Evolutionary conservation across 1,140 invertebrate species (phyloP).

Genomic region (Megalopta genalis): DNA sequence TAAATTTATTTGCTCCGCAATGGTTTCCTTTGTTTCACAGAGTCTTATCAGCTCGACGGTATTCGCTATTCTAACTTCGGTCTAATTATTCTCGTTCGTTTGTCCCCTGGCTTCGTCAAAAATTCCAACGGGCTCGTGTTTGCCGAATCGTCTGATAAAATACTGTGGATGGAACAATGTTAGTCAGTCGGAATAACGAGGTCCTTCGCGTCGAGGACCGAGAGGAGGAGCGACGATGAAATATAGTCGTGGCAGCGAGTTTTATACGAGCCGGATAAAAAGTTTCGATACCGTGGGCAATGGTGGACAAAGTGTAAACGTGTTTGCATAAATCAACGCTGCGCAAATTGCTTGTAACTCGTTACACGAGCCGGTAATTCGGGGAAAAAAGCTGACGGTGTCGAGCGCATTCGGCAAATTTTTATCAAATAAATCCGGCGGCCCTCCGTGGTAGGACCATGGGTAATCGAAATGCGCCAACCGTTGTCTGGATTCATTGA

Average conservation of each 20-base stretch:
- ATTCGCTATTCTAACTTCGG: no score
- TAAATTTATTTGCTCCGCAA: no score
- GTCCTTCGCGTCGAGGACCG: neutral
- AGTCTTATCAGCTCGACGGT: no score
- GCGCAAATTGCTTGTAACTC: constrained; percentile 10
- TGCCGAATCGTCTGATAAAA: neutral
- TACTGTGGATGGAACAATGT: neutral
- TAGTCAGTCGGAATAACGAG: neutral
- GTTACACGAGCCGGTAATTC: neutral
- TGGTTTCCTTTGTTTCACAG: no score
- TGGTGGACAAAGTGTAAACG: neutral
- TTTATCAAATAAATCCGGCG: neutral
- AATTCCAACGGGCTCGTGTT: neutral
- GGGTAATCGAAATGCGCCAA: neutral
- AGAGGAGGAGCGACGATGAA: neutral
- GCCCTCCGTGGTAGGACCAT: neutral
- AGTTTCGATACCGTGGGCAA: neutral
- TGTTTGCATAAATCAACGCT: constrained; percentile 18
- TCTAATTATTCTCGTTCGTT: neutral
- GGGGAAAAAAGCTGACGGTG: no score
- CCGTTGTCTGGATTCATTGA: neutral
- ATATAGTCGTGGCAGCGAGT: neutral
- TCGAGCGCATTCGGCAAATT: neutral
- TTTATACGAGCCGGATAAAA: constrained; percentile 10
- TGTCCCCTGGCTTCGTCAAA: neutral